A percentile compares a stretch with the other conserved stretches of the same genome.
phyloP scores from a whole-genome alignment of 2,888 invertebrate genomes.

The Galerucella pusilla region DNA sequence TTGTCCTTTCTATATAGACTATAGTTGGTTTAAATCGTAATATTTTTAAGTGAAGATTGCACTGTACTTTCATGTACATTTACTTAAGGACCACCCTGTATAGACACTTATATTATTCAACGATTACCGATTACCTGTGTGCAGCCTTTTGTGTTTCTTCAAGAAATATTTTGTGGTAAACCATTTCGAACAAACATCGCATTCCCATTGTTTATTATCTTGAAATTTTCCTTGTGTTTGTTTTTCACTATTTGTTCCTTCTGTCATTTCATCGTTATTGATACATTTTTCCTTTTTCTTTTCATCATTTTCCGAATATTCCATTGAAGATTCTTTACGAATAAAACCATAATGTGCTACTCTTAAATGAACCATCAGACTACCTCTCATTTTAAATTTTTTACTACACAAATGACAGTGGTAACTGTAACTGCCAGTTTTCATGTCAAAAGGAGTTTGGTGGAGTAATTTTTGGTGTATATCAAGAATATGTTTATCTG shows the following conservation, averaged over 20 bases:
- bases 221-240: conserved; percentile 10
- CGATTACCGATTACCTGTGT: conserved; percentile 72
- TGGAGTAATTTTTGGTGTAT: conserved; percentile 83
- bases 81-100: too few species aligned
- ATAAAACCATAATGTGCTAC: conserved; percentile 79
- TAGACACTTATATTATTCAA: background rate
- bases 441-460: conserved; percentile 60
- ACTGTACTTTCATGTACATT: too few species aligned
- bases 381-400: conserved; percentile 84
- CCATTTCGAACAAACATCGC: conserved; percentile 84
- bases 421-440: conserved; percentile 64
- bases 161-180: conserved; percentile 91
- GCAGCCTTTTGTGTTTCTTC: conserved; percentile 88
- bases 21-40: too few species aligned
- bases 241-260: conserved; percentile 13
- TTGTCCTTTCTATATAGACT: too few species aligned
- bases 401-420: conserved; percentile 84
- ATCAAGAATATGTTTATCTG: conserved; percentile 75
- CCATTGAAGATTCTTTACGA: conserved; percentile 24
- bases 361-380: conserved; percentile 80
- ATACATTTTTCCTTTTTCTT: conserved; percentile 16
- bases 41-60: too few species aligned
- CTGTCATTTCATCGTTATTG: background rate
- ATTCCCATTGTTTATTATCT: conserved; percentile 86
- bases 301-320: background rate